phyloP scores from a whole-genome alignment of 2,888 invertebrate genomes.

The Scaptomyza flava region DNA sequence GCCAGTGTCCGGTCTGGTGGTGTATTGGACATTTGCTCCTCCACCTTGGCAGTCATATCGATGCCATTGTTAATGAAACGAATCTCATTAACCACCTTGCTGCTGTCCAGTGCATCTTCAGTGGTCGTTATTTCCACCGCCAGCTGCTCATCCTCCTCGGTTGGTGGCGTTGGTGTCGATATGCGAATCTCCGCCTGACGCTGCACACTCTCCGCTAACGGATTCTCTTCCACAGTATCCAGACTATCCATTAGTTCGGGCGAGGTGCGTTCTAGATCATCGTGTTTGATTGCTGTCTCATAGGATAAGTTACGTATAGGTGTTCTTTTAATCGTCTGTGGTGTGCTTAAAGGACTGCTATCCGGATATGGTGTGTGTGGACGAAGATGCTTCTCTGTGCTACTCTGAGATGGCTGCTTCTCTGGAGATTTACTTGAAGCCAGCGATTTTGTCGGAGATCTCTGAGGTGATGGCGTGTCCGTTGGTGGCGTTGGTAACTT shows the following conservation, averaged over 20 bases:
- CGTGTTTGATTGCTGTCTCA: conserved; percentile 77
- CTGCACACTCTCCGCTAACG: conserved; percentile 27
- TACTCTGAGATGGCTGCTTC: conserved; percentile 37
- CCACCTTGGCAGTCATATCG: conserved; percentile 82
- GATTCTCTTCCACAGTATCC: conserved; percentile 68
- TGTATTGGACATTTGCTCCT: conserved; percentile 67
- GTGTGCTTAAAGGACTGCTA: conserved; percentile 67
- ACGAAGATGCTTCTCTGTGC: conserved; percentile 69
- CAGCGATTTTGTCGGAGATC: conserved; percentile 66
- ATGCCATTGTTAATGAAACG: conserved; percentile 84
- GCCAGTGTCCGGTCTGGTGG: conserved; percentile 29
- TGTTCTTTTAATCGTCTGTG: conserved; percentile 71
- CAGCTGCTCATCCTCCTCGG: conserved; percentile 82
- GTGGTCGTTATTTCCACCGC: conserved; percentile 81
- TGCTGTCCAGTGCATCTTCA: conserved; percentile 77
- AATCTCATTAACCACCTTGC: conserved; percentile 82
- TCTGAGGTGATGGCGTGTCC: conserved; percentile 46
- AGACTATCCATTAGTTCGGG: conserved; percentile 77
- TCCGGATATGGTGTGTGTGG: conserved; percentile 83
- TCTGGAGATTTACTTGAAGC: conserved; percentile 64
- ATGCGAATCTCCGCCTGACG: conserved; percentile 49
- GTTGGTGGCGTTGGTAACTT: conserved; percentile 60
- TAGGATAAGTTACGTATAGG: conserved; percentile 79
- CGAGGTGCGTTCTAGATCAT: conserved; percentile 74
- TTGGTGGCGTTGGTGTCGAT: conserved; percentile 71